Conservation (phyloP, 2,888 invertebrate genomes). For the Latrodectus hesperus region DNA sequence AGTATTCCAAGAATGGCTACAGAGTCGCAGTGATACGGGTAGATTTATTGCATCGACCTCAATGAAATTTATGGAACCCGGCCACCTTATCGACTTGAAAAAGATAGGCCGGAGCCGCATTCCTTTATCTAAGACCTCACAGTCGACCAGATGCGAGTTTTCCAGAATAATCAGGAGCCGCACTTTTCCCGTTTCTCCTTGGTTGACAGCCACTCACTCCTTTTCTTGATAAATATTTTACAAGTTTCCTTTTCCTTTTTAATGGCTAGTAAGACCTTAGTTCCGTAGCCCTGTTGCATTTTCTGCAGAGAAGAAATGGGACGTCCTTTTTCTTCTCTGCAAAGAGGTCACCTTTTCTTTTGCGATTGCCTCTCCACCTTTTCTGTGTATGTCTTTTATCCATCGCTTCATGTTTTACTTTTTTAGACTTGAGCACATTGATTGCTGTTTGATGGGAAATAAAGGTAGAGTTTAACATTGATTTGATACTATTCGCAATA, state of each 20-base stretch:
- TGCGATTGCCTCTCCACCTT: constrained; percentile 51
- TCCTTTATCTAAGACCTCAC: constrained; percentile 51
- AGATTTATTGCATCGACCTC: constrained; percentile 64
- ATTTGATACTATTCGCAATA: no score
- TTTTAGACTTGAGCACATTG: no score
- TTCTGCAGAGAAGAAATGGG: constrained; percentile 15
- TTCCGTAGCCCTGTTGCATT: constrained; percentile 41
- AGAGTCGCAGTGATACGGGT: constrained; percentile 42
- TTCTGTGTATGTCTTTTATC: constrained; percentile 21
- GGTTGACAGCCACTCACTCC: constrained; percentile 33
- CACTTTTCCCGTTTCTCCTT: constrained; percentile 35
- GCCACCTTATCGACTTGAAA: constrained; percentile 58
- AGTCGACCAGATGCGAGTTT: constrained; percentile 50
- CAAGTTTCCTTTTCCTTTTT: constrained; percentile 38
- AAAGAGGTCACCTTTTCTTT: constrained; percentile 8
- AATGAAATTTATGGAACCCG: constrained; percentile 62
- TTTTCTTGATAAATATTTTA: constrained; percentile 55
- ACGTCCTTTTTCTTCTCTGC: constrained; percentile 8
- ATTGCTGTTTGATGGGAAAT: no score
- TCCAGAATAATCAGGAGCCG: constrained; percentile 43
- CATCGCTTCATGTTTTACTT: no score
- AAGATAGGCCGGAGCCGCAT: constrained; percentile 48
- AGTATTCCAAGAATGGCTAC: constrained; percentile 33
- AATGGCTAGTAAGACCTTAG: constrained; percentile 5
- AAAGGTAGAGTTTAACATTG: no score